phyloP scores from a whole-genome alignment of 2,113 vertebrate species.

The Takifugu bimaculatus region DNA sequence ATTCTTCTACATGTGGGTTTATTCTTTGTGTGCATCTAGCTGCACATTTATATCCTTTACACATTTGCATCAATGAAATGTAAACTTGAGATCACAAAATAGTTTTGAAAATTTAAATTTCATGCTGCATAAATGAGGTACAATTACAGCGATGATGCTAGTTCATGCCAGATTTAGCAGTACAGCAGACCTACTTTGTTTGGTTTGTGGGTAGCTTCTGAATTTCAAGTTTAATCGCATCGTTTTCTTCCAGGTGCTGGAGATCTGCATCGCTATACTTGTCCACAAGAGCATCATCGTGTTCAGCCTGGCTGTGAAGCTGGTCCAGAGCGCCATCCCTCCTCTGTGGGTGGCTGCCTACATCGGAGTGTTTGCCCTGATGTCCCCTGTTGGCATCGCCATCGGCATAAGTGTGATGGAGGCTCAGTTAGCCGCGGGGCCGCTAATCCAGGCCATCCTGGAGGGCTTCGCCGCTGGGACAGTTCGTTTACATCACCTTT shows the following conservation, averaged over 20 bases:
- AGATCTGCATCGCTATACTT: conserved; percentile 85
- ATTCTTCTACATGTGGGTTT: background rate
- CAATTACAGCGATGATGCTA: no score
- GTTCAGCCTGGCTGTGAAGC: conserved; percentile 83
- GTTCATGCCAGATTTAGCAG: background rate
- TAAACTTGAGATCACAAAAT: no score
- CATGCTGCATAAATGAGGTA: no score
- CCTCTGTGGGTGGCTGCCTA: conserved; percentile 76
- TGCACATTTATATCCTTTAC: background rate
- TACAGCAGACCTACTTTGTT: background rate
- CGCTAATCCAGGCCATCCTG: conserved; percentile 79
- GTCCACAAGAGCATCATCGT: conserved; percentile 87
- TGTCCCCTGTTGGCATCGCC: conserved; percentile 82
- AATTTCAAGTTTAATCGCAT: background rate
- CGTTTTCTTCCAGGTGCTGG: conserved; percentile 67
- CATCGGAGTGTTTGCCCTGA: conserved; percentile 77
- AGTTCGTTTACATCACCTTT: conserved; percentile 88
- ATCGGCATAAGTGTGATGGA: conserved; percentile 79
- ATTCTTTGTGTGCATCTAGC: background rate
- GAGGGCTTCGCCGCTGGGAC: conserved; percentile 85
- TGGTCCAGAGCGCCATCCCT: conserved; percentile 74
- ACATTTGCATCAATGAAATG: no score
- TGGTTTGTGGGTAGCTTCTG: background rate
- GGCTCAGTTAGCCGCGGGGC: conserved; percentile 53
- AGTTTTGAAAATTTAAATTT: no score